Percentiles rank a stretch among this genome's conserved stretches.
phyloP scores from a whole-genome alignment of 2,113 vertebrate species.

The Rhipidura dahli region DNA sequence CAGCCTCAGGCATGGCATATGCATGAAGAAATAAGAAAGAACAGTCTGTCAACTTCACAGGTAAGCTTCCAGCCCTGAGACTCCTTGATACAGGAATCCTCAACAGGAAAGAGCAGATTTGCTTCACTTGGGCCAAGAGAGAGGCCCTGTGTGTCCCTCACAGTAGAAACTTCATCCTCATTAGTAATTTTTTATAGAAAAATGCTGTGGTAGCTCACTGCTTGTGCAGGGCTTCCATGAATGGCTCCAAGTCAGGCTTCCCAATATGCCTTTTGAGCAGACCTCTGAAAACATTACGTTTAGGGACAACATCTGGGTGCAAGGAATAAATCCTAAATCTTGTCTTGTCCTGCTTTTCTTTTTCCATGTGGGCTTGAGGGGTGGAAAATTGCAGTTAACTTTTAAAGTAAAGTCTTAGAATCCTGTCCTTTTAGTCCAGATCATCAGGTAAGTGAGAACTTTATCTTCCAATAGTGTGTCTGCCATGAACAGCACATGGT shows the following conservation, averaged over 20 bases:
- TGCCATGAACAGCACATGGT: neutral
- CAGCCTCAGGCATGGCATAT: neutral
- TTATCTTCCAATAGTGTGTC: neutral
- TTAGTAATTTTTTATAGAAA: neutral
- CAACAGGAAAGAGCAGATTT: neutral
- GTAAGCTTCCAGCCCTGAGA: neutral
- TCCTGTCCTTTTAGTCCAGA: neutral
- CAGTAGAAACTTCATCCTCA: neutral
- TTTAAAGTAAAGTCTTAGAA: neutral
- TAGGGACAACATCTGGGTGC: rapidly evolving
- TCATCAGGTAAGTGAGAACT: neutral
- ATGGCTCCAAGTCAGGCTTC: neutral
- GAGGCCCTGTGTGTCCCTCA: neutral
- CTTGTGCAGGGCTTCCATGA: neutral
- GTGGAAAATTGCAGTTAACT: neutral
- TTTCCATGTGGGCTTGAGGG: neutral
- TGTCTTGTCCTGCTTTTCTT: neutral
- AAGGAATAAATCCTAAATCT: neutral
- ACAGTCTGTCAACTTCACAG: neutral
- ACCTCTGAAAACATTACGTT: neutral
- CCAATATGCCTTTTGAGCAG: neutral
- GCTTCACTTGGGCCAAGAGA: neutral
- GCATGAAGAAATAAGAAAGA: neutral
- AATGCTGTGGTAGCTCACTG: neutral
- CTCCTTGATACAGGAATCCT: neutral